Conservation (phyloP, 2,888 invertebrate genomes). For the Masnerella sp. region DNA sequence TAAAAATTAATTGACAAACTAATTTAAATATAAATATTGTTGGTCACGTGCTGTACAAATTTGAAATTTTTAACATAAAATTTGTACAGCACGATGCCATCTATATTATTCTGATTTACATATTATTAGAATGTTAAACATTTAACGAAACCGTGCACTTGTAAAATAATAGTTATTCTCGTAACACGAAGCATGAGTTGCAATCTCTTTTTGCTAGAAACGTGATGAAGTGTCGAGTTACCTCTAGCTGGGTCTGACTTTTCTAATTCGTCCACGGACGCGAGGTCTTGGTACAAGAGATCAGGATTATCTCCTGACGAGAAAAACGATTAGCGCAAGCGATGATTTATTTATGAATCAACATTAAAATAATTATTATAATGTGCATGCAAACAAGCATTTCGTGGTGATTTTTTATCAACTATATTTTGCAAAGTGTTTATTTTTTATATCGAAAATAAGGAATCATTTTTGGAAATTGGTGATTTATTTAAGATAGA, state of each 20-base stretch:
- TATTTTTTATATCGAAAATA: not conserved
- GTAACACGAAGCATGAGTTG: slow-evolving; percentile 27
- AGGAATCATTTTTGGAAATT: too few relatives aligned
- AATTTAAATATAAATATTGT: too few relatives aligned
- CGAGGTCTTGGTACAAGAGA: slow-evolving; percentile 80
- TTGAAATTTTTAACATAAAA: too few relatives aligned
- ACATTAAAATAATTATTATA: not conserved
- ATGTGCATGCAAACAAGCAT: too few relatives aligned
- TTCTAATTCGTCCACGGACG: slow-evolving; percentile 75
- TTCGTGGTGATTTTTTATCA: too few relatives aligned
- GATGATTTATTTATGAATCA: slow-evolving; percentile 24
- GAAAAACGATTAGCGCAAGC: slow-evolving; percentile 61
- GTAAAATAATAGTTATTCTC: slow-evolving; percentile 16
- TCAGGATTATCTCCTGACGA: slow-evolving; percentile 80
- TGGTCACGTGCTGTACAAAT: too few relatives aligned
- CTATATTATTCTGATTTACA: not conserved
- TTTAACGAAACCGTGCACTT: slow-evolving; percentile 21
- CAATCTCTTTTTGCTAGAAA: slow-evolving; percentile 24
- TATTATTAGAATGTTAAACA: not conserved
- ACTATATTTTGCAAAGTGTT: not conserved
- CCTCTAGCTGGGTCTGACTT: slow-evolving; percentile 70
- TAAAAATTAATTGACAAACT: too few relatives aligned
- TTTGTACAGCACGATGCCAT: too few relatives aligned
- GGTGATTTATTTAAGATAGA: too few relatives aligned
- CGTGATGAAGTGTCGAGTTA: slow-evolving; percentile 64